Evolutionary conservation across 2,797 vertebrate genomes (phyloP).

Genomic region (Ataeniobius toweri): DNA sequence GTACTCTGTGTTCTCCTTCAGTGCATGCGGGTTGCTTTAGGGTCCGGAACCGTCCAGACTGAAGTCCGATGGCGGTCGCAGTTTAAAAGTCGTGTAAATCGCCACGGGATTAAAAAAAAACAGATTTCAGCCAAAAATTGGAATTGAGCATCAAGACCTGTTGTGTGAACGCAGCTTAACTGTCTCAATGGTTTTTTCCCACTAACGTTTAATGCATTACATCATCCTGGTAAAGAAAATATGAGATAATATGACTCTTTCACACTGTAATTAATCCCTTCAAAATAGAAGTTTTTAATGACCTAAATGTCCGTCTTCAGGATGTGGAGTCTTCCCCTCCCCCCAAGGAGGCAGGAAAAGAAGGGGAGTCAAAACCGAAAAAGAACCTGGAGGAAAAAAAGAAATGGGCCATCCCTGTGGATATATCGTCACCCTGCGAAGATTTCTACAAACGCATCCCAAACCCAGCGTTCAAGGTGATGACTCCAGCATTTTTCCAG

Average conservation of each 20-base stretch:
- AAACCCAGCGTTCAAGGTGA: conserved; percentile 83
- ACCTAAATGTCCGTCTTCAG: conserved; percentile 43
- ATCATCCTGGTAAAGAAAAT: not conserved
- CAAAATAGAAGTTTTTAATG: not conserved
- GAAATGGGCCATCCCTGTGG: conserved; percentile 89
- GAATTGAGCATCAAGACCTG: too few relatives aligned
- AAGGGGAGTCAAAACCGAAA: conserved; percentile 54
- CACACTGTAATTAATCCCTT: not conserved
- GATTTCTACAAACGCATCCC: conserved; percentile 92
- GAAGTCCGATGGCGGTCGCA: too few relatives aligned
- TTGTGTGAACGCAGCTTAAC: too few relatives aligned
- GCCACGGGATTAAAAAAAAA: too few relatives aligned
- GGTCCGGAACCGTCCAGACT: too few relatives aligned
- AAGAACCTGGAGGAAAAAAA: conserved; percentile 72
- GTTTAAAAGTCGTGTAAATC: too few relatives aligned
- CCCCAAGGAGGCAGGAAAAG: conserved; percentile 55
- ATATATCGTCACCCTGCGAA: conserved; percentile 84
- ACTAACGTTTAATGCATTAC: not conserved
- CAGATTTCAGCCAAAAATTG: too few relatives aligned
- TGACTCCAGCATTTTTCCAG: not conserved
- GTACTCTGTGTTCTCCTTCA: too few relatives aligned
- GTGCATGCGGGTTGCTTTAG: too few relatives aligned
- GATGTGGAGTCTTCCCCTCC: conserved; percentile 53
- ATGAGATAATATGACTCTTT: not conserved
- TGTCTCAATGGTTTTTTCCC: not conserved